A percentile compares a stretch with the other conserved stretches of the same genome.
Conservation (phyloP, 2,797 vertebrate genomes). For the Pelobates cultripes region DNA sequence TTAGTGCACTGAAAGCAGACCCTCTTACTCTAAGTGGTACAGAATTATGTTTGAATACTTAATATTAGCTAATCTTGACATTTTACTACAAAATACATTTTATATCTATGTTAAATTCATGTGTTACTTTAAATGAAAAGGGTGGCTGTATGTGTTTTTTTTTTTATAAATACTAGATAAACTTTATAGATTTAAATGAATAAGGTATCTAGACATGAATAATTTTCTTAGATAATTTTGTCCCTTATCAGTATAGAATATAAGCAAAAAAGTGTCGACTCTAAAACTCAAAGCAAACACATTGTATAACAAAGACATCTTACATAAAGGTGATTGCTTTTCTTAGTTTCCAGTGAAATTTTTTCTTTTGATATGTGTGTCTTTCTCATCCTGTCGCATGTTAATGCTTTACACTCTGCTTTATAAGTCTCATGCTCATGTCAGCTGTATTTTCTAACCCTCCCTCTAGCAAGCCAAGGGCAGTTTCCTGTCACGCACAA, state of each 20-base stretch:
- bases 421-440: constrained; percentile 56
- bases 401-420: constrained; percentile 54
- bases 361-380: constrained; percentile 15
- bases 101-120: no score
- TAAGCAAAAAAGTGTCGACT: not conserved
- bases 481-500: constrained; percentile 96
- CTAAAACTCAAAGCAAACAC: constrained; percentile 15
- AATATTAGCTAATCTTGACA: no score
- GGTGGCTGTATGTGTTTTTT: no score
- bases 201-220: not conserved
- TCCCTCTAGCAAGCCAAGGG: constrained; percentile 80
- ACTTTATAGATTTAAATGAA: not conserved
- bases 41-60: no score
- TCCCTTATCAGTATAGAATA: not conserved
- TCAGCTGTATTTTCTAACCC: constrained; percentile 55
- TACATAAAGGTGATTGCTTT: constrained; percentile 15
- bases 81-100: no score
- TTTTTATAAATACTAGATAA: not conserved
- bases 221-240: not conserved
- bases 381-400: constrained; percentile 34
- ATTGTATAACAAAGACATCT: constrained; percentile 29
- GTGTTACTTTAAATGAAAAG: no score
- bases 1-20: no score
- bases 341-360: constrained; percentile 29
- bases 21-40: no score